Evolutionary conservation across 2,888 invertebrate species (phyloP).

Genomic region (Clepsis dumicolana): DNA sequence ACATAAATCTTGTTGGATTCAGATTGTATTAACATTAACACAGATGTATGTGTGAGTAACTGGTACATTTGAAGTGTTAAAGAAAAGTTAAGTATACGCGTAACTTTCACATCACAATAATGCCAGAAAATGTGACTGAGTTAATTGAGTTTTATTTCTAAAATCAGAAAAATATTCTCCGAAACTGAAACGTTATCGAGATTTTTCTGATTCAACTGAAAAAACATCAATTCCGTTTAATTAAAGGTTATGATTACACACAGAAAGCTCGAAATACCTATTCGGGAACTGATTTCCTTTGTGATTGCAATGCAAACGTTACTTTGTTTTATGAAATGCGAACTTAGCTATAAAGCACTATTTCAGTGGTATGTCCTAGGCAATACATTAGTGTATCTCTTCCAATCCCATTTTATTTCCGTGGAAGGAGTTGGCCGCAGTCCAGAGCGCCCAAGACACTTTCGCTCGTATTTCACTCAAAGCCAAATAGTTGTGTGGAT

Average conservation of each 20-base stretch:
- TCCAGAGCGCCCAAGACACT: slow-evolving; percentile 68
- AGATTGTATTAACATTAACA: slow-evolving; percentile 45
- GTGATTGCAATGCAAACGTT: too few species aligned
- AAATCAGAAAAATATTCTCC: too few species aligned
- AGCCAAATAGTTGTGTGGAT: slow-evolving; percentile 71
- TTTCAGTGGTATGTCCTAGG: neutral
- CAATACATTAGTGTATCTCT: slow-evolving; percentile 27
- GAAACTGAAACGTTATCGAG: too few species aligned
- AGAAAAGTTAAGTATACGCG: neutral
- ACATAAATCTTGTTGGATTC: slow-evolving; percentile 66
- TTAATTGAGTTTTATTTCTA: too few species aligned
- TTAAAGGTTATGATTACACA: too few species aligned
- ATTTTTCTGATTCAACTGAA: too few species aligned
- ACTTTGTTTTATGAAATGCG: neutral
- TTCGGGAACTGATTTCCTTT: too few species aligned
- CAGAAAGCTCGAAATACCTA: too few species aligned
- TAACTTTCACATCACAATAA: too few species aligned
- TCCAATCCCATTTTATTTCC: slow-evolving; percentile 39
- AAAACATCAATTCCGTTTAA: too few species aligned
- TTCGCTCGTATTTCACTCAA: slow-evolving; percentile 75
- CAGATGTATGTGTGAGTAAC: slow-evolving; percentile 3
- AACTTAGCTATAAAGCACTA: neutral
- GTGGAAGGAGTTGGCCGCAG: slow-evolving; percentile 58
- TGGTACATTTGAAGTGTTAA: neutral
- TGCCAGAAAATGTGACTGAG: too few species aligned